Evolutionary conservation across 2,888 invertebrate genomes (phyloP).

Genomic region (Orthosia gothica): DNA sequence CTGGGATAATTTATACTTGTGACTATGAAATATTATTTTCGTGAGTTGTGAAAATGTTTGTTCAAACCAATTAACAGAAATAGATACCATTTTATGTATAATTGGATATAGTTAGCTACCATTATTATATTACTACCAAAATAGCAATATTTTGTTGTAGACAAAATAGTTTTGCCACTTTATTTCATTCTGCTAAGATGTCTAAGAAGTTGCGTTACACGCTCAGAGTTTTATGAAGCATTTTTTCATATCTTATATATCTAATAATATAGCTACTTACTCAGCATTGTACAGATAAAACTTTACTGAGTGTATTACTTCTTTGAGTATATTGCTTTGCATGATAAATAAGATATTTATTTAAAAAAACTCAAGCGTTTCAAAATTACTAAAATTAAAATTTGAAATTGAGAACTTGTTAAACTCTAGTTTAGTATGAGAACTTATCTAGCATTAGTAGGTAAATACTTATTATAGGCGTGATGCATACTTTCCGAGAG

Average conservation of each 20-base stretch:
- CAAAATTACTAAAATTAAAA: too few relatives aligned
- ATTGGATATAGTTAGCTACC: background rate
- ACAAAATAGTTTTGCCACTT: background rate
- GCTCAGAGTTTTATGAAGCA: constrained; percentile 25
- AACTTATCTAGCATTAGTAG: too few relatives aligned
- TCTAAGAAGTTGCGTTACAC: background rate
- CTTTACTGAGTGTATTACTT: background rate
- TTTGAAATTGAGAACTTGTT: too few relatives aligned
- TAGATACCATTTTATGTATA: background rate
- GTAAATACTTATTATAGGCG: too few relatives aligned
- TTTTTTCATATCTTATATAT: constrained; percentile 6
- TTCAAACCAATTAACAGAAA: background rate
- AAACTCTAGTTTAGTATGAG: too few relatives aligned
- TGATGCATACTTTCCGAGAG: too few relatives aligned
- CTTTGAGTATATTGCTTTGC: background rate
- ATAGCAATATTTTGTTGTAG: background rate
- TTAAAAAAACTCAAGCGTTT: too few relatives aligned
- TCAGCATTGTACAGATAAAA: constrained; percentile 8
- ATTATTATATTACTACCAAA: background rate
- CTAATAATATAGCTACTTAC: background rate
- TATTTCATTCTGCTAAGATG: constrained; percentile 3
- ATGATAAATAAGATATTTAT: background rate
- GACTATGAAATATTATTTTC: background rate
- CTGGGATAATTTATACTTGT: background rate
- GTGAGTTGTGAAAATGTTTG: background rate